Evolutionary conservation across 2,797 vertebrate genomes (phyloP).

Genomic region (Apogon talboti): DNA sequence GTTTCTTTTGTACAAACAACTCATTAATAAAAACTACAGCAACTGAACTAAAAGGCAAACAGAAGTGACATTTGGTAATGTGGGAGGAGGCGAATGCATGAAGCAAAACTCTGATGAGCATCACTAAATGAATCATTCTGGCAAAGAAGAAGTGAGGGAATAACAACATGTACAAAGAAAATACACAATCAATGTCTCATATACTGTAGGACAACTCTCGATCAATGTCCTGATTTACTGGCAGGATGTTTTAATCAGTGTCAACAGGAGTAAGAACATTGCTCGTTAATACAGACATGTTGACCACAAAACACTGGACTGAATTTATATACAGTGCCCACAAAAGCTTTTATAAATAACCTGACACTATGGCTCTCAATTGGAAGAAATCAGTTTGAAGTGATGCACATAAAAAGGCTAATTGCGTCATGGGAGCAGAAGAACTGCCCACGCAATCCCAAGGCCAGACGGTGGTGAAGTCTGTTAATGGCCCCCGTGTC

Average conservation of each 20-base stretch:
- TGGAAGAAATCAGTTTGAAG: conserved; percentile 64
- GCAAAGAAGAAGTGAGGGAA: conserved; percentile 55
- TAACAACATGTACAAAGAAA: conserved; percentile 61
- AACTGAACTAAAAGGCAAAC: conserved; percentile 67
- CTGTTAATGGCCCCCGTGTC: conserved; percentile 70
- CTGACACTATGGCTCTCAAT: conserved; percentile 45
- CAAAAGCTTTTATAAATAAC: conserved; percentile 51
- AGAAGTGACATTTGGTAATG: conserved; percentile 76
- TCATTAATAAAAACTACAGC: conserved; percentile 52
- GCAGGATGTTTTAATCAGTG: conserved; percentile 23
- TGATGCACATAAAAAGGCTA: conserved; percentile 71
- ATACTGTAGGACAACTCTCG: conserved; percentile 16
- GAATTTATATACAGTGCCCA: conserved; percentile 24
- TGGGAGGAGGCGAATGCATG: conserved; percentile 72
- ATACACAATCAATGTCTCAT: conserved; percentile 34
- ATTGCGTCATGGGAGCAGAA: conserved; percentile 79
- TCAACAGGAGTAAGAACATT: conserved; percentile 1
- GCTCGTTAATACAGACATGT: conserved; percentile 10
- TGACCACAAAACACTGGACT: conserved; percentile 18
- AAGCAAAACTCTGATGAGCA: conserved; percentile 67
- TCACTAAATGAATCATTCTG: conserved; percentile 74
- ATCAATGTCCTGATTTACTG: conserved; percentile 28
- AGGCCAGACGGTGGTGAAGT: conserved; percentile 68
- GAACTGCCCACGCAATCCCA: conserved; percentile 72
- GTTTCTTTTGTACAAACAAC: conserved; percentile 23